A percentile compares a stretch with the other conserved stretches of the same genome.
Conservation (phyloP, 2,113 vertebrate species). For the Cynoglossus semilaevis region DNA sequence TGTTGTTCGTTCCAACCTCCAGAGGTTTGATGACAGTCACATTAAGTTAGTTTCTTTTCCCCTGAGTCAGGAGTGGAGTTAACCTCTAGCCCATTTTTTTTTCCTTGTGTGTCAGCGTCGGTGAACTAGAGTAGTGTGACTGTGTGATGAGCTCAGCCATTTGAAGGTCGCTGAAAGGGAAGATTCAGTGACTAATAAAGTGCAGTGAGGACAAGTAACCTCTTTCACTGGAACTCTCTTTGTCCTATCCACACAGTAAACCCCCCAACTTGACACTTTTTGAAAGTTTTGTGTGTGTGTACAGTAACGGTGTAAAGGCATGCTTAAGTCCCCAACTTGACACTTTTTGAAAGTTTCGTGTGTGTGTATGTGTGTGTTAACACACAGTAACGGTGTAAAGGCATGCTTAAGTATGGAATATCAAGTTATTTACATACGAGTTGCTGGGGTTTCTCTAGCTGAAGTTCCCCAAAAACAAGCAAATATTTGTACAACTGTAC, state of each 20-base stretch:
- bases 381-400: no score
- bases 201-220: conserved; percentile 5
- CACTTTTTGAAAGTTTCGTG: no score
- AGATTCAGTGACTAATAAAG: conserved; percentile 12
- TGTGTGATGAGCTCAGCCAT: conserved; percentile 23
- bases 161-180: conserved; percentile 14
- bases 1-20: background rate
- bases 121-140: conserved; percentile 4
- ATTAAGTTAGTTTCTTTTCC: conserved; percentile 13
- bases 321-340: no score
- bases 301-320: no score
- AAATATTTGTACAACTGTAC: conserved; percentile 13
- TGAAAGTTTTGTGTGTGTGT: no score
- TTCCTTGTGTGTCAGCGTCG: conserved; percentile 17
- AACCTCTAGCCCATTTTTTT: conserved; percentile 19
- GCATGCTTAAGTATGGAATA: no score
- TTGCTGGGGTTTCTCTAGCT: background rate
- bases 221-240: conserved; percentile 7
- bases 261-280: no score
- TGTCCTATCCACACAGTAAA: no score
- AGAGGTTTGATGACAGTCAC: conserved; percentile 2
- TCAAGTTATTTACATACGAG: no score
- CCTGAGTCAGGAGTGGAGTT: conserved; percentile 32
- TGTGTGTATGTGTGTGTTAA: no score
- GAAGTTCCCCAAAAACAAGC: background rate